These are phyloP conservation scores for Tiphia femorata DNA, from an alignment of 2,888 invertebrate genomes.

Conservation along the genomic window DNA sequence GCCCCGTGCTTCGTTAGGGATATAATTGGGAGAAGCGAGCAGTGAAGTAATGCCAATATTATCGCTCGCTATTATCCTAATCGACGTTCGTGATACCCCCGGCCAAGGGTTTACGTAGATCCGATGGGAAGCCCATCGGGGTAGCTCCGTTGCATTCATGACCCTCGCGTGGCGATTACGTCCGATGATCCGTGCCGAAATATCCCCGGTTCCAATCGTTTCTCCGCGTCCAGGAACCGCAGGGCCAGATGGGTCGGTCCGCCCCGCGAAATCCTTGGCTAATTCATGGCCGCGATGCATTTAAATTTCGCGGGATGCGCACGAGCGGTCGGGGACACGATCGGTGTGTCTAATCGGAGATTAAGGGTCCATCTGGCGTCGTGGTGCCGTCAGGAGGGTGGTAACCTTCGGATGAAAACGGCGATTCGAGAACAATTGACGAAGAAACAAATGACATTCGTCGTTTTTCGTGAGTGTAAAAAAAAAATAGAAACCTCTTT, in stretches of 20 bases:
- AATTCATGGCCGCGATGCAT: constrained; percentile 41
- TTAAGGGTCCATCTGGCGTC: constrained; percentile 49
- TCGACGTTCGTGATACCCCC: constrained; percentile 40
- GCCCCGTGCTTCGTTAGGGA: constrained; percentile 20
- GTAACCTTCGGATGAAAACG: too few species aligned
- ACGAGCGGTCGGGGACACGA: constrained; percentile 26
- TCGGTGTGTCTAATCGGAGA: constrained; percentile 32
- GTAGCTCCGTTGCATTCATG: constrained; percentile 35
- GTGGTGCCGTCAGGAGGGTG: neutral
- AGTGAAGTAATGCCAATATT: constrained; percentile 38
- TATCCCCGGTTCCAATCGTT: constrained; percentile 50
- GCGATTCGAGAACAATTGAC: too few species aligned
- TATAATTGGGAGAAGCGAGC: constrained; percentile 13
- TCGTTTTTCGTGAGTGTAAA: too few species aligned
- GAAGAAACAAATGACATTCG: too few species aligned
- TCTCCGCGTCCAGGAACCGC: constrained; percentile 37
- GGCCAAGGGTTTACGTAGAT: constrained; percentile 30
- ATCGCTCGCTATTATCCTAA: constrained; percentile 48
- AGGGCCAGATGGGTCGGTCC: constrained; percentile 47
- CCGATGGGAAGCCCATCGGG: constrained; percentile 29
- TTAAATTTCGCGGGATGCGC: constrained; percentile 33
- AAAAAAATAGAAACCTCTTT: too few species aligned
- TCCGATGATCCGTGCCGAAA: constrained; percentile 50
- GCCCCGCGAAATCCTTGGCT: constrained; percentile 42
- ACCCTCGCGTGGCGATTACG: constrained; percentile 38